These are phyloP conservation scores for Synanceia verrucosa DNA, from an alignment of 2,797 vertebrate species.

Conservation along the genomic window DNA sequence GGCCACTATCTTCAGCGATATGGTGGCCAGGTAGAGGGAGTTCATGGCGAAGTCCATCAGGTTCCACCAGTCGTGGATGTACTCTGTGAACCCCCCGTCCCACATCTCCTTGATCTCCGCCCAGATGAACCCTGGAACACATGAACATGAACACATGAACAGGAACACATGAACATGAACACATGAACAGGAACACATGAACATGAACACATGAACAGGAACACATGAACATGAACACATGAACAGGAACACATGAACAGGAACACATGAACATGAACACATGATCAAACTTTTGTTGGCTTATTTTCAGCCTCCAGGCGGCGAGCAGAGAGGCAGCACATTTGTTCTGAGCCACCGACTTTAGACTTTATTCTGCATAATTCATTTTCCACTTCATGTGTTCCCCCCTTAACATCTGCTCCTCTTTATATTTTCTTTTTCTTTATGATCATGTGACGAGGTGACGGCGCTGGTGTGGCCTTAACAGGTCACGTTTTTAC, in stretches of 20 bases:
- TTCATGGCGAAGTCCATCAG: conserved; percentile 99
- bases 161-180: no score
- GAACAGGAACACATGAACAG: no score
- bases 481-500: no score
- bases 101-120: conserved; percentile 99
- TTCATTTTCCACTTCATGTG: not conserved
- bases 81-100: conserved; percentile 97
- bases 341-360: conserved; percentile 23
- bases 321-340: not conserved
- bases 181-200: no score
- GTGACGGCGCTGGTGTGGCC: no score
- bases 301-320: not conserved
- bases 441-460: no score
- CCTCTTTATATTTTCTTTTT: fast-evolving
- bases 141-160: no score
- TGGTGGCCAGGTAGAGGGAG: conserved; percentile 97
- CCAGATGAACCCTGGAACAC: conserved; percentile 94
- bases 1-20: conserved; percentile 97
- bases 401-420: not conserved
- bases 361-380: conserved; percentile 20
- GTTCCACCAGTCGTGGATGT: conserved; percentile 99
- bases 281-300: not conserved
- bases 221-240: no score
- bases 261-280: no score
- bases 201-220: no score